Conservation (phyloP, 37 sponge, comb jelly and placozoan genomes). For the Spongilla lacustris region DNA sequence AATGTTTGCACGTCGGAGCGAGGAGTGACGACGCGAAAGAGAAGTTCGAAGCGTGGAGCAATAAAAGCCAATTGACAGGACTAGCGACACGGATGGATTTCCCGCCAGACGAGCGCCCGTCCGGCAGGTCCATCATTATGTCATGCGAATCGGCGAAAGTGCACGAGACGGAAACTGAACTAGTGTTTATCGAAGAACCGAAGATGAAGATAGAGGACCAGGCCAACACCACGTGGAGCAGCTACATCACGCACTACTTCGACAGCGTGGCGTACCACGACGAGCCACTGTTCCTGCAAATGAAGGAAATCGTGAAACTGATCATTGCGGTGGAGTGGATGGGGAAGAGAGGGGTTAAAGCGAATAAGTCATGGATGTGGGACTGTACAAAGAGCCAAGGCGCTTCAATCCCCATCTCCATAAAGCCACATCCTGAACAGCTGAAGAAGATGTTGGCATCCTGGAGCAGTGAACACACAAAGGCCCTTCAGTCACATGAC, state of each 20-base stretch:
- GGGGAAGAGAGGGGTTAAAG: constrained; percentile 16
- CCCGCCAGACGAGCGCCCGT: constrained; percentile 4
- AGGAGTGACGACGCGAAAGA: constrained; percentile 28
- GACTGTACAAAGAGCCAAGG: background rate
- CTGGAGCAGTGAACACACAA: too few species aligned
- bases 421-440: background rate
- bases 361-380: constrained; percentile 37
- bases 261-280: constrained; percentile 52
- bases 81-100: constrained; percentile 31
- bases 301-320: constrained; percentile 47
- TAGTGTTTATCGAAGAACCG: constrained; percentile 41
- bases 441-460: too few species aligned
- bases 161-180: constrained; percentile 4
- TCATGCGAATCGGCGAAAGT: constrained; percentile 33
- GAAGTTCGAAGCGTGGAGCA: constrained; percentile 29
- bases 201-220: constrained; percentile 37
- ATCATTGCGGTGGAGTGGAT: constrained; percentile 53
- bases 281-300: constrained; percentile 56
- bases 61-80: constrained; percentile 41
- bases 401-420: background rate
- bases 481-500: too few species aligned
- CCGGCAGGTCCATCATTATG: constrained; percentile 28
- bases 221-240: background rate
- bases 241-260: constrained; percentile 34
- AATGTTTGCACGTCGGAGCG: constrained; percentile 35